Evolutionary conservation across 1,140 invertebrate genomes (phyloP).

Genomic region (Hylaeus volcanicus): DNA sequence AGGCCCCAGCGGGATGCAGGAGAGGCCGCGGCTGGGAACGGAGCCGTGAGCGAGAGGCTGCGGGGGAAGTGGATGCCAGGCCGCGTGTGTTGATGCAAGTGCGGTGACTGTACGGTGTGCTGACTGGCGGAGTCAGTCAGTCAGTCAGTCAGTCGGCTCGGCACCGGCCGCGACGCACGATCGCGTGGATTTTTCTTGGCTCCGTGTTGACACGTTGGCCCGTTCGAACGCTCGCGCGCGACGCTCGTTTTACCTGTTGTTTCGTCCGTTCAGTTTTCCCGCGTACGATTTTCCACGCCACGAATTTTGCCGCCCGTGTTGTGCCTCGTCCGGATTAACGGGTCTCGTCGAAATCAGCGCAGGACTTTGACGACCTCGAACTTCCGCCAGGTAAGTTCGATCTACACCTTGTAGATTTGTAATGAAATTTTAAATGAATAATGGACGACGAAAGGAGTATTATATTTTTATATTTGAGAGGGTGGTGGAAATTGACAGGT

Average conservation of each 20-base stretch:
- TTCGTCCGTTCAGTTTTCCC: not conserved
- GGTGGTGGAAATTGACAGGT: no score
- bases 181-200: constrained; percentile 40
- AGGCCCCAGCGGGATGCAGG: constrained; percentile 36
- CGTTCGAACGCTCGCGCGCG: not conserved
- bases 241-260: not conserved
- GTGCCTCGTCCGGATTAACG: constrained; percentile 21
- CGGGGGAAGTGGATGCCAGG: constrained; percentile 55
- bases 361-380: not conserved
- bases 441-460: no score
- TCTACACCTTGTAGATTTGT: no score
- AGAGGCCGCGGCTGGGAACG: constrained; percentile 52
- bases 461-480: no score
- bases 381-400: constrained; percentile 5
- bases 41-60: constrained; percentile 64
- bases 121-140: constrained; percentile 66
- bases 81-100: constrained; percentile 65
- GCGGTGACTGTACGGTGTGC: constrained; percentile 62
- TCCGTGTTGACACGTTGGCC: not conserved
- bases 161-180: constrained; percentile 67
- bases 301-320: constrained; percentile 1
- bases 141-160: constrained; percentile 74
- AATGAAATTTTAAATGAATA: no score
- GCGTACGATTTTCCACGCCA: not conserved
- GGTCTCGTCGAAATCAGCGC: not conserved